These are phyloP conservation scores for Pithys albifrons DNA, from an alignment of 2,113 vertebrate genomes.

Conservation along the genomic window DNA sequence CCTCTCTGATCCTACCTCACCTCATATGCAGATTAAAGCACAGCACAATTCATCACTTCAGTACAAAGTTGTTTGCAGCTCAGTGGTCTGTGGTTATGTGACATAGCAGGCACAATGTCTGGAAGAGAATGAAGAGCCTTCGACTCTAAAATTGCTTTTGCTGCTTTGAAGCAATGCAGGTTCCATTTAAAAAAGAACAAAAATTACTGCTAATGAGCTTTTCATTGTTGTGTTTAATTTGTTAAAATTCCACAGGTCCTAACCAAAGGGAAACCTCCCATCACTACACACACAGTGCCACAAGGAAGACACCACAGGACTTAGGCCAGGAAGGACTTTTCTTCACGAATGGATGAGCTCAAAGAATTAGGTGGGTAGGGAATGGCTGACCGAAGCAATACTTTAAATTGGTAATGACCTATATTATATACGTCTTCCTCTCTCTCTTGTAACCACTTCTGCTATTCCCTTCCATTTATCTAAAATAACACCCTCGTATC, in stretches of 20 bases:
- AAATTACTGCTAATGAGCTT: neutral
- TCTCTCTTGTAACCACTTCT: neutral
- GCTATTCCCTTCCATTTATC: neutral
- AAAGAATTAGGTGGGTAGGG: neutral
- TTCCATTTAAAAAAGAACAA: neutral
- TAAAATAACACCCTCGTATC: neutral
- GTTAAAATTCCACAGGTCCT: neutral
- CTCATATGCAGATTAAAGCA: neutral
- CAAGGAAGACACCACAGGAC: neutral
- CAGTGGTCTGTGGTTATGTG: neutral
- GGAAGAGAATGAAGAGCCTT: neutral
- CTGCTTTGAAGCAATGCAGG: neutral
- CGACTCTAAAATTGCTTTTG: neutral
- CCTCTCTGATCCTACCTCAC: conserved; percentile 11
- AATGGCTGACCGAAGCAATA: neutral
- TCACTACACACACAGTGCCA: neutral
- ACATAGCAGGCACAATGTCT: neutral
- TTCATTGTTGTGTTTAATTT: neutral
- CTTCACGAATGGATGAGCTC: neutral
- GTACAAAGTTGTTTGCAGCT: conserved; percentile 25
- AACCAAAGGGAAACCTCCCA: neutral
- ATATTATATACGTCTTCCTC: neutral
- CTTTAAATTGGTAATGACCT: neutral
- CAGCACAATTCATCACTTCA: conserved; percentile 18
- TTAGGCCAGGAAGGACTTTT: neutral